Percentiles rank a stretch among this genome's conserved stretches.
Evolutionary conservation across 2,888 invertebrate genomes (phyloP).

Genomic region (Pomacea canaliculata): DNA sequence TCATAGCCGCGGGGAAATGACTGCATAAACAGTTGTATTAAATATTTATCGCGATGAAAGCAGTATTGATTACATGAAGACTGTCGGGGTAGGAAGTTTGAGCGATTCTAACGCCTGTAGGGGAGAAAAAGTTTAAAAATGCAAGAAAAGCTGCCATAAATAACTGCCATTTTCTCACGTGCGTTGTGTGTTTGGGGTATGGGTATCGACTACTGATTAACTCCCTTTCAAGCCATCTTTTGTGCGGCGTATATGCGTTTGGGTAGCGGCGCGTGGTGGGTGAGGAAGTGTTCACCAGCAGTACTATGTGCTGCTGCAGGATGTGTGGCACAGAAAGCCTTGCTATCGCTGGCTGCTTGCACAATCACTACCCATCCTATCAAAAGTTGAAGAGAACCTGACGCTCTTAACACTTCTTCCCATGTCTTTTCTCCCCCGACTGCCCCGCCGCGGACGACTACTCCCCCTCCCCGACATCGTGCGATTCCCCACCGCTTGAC

Average conservation of each 20-base stretch:
- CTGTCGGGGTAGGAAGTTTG: too few species aligned
- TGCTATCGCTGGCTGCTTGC: background rate
- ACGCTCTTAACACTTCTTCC: background rate
- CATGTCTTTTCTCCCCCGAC: constrained; percentile 1
- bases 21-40: too few species aligned
- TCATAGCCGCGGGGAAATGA: too few species aligned
- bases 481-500: background rate
- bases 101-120: too few species aligned
- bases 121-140: too few species aligned
- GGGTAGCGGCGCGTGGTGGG: too few species aligned
- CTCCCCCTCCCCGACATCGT: background rate
- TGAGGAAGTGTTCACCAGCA: background rate
- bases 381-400: background rate
- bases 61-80: too few species aligned
- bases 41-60: too few species aligned
- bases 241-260: background rate
- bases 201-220: background rate
- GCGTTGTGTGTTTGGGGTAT: background rate
- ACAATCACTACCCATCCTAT: background rate
- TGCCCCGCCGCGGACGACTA: background rate
- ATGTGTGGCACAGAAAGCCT: background rate
- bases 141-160: background rate
- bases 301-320: background rate
- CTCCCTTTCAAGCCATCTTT: too few species aligned
- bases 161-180: background rate